Base-by-base conservation (phyloP, 2,797 vertebrate genomes). In the Acipenser transmontanus region DNA sequence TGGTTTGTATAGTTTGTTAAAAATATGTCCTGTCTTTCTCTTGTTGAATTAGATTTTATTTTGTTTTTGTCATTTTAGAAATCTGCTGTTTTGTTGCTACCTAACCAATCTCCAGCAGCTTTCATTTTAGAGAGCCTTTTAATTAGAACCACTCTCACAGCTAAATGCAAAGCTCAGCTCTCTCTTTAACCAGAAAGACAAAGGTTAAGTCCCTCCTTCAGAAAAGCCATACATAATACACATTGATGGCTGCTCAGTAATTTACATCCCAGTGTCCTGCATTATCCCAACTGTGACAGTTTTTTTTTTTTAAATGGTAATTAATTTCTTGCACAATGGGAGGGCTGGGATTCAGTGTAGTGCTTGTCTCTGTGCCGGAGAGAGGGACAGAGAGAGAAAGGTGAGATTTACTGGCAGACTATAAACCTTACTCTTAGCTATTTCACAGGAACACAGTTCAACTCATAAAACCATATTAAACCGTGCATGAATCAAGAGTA, bases 281-380 rank as follows among this genome's bases (percentile, higher is more conserved):
- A 66, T 64, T 62, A 52, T 72, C 59, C 66, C 13, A 49, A 50
- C 17, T 50, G 68, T 64, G 57, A 65, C 65, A 65, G 50, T 50
- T 34, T 64, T 64, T n/a, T 60, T 67, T 67, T 72, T 34, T 72
- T 69, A 69, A 67, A 69, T 69, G 71, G 61, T 68, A 70, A 72
- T 72, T 50, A 34, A 47, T 47, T 66, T n/a, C 11, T 51, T 17
- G 50, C 49, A 59, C 51, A 60, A 59, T 62, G 50, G 59, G 62
- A 65, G 10, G 57, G 62, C 48, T 14, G 54, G 64, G 52, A 66
- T 65, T 17, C 59, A 64, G 63, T 62, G 61, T 69, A 52, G 67
- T 49, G 20, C n/a, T 34, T 50, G 70, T 61, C 68, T 70, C 64
- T 52, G 50, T 69, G 69, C 56, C 48, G 49, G 63, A 11, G 7